Conservation (phyloP, 1,140 invertebrate genomes). For the Leptoteleia sp. region DNA sequence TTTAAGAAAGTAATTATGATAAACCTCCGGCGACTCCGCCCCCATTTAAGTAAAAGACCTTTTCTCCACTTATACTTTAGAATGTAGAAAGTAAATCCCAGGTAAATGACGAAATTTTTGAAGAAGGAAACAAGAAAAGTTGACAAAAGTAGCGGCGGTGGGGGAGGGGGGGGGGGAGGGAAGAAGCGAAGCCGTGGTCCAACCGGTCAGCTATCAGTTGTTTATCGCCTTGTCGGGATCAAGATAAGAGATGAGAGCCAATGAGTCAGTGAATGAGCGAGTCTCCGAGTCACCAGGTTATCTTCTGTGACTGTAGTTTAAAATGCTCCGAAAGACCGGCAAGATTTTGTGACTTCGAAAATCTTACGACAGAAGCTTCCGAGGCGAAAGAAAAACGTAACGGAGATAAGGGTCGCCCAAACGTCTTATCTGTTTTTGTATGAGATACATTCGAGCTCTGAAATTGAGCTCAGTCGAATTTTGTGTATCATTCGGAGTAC, state of each 20-base stretch:
- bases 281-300: slow-evolving; percentile 48
- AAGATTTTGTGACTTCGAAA: slow-evolving; percentile 39
- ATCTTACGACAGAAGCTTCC: slow-evolving; percentile 45
- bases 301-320: slow-evolving; percentile 31
- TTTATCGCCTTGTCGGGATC: slow-evolving; percentile 36
- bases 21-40: neutral
- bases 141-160: no score
- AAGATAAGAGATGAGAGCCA: slow-evolving; percentile 40
- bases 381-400: slow-evolving; percentile 32
- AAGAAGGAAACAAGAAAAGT: neutral
- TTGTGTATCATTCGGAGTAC: slow-evolving; percentile 6
- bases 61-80: no score
- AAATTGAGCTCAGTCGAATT: slow-evolving; percentile 11
- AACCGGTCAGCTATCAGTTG: slow-evolving; percentile 47
- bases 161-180: no score
- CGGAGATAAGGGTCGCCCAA: slow-evolving; percentile 26
- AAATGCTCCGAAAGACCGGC: slow-evolving; percentile 25
- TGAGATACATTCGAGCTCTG: slow-evolving; percentile 4
- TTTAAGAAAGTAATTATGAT: neutral
- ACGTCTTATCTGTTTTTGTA: slow-evolving; percentile 36
- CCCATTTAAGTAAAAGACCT: no score
- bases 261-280: slow-evolving; percentile 32
- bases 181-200: slow-evolving; percentile 1
- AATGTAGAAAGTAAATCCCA: neutral
- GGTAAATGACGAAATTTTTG: slow-evolving; percentile 11